Percentiles rank a stretch among this genome's conserved stretches.
Evolutionary conservation across 2,888 invertebrate species (phyloP).

Genomic region (Tenthredo livida): DNA sequence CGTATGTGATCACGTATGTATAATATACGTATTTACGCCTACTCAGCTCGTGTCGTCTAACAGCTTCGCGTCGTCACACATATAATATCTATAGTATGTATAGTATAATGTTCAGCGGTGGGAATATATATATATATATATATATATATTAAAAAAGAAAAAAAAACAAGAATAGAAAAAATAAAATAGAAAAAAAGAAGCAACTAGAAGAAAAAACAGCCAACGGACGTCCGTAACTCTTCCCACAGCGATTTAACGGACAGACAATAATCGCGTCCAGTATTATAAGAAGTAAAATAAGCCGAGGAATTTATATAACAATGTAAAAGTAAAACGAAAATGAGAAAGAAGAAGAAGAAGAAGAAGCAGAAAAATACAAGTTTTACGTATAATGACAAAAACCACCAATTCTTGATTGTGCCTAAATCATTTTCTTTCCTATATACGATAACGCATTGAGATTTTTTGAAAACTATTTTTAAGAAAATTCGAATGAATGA

Average conservation of each 20-base stretch:
- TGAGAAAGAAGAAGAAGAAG: background rate
- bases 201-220: background rate
- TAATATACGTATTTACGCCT: background rate
- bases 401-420: background rate
- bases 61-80: background rate
- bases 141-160: background rate
- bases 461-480: too few species aligned
- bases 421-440: background rate
- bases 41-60: background rate
- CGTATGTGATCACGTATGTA: background rate
- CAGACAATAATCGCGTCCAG: background rate
- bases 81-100: background rate
- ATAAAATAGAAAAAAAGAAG: background rate
- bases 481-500: too few species aligned
- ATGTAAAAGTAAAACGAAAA: background rate
- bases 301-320: background rate
- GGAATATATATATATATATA: too few species aligned
- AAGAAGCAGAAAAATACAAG: background rate
- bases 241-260: conserved; percentile 3
- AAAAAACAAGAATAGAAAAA: background rate
- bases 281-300: background rate
- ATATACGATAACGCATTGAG: too few species aligned
- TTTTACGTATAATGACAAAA: background rate
- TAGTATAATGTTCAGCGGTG: background rate
- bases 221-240: background rate